These are phyloP conservation scores for Pseudopodoces humilis DNA, from an alignment of 2,113 vertebrate species.

Conservation along the genomic window DNA sequence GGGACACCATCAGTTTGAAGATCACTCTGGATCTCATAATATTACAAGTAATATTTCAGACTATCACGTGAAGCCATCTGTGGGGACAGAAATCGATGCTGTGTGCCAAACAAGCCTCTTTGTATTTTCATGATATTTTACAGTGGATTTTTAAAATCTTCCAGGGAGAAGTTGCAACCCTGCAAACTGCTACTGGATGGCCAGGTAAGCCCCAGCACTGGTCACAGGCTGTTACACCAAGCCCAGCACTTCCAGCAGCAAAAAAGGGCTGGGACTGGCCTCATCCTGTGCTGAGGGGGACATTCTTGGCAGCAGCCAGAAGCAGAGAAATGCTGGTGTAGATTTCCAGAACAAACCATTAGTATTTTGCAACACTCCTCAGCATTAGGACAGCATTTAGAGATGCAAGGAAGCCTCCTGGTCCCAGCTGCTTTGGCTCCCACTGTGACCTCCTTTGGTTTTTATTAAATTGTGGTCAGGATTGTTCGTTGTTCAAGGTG, in stretches of 20 bases:
- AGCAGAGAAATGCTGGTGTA: not conserved
- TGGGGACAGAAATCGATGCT: not conserved
- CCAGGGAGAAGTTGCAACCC: not conserved
- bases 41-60: conserved; percentile 8
- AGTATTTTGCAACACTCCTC: not conserved
- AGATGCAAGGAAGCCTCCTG: not conserved
- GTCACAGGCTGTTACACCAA: not conserved
- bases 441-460: not conserved
- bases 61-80: not conserved
- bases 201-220: not conserved
- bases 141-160: not conserved
- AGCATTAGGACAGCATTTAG: not conserved
- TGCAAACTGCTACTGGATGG: not conserved
- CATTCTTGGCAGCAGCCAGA: not conserved
- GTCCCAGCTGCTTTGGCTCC: not conserved
- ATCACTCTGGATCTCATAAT: not conserved
- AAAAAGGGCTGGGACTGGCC: not conserved
- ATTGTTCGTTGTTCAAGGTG: not conserved
- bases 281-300: not conserved
- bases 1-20: not conserved
- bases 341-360: not conserved
- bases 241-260: not conserved
- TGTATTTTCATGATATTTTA: not conserved
- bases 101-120: not conserved
- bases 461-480: not conserved